A percentile compares a stretch with the other conserved stretches of the same genome.
phyloP scores from a whole-genome alignment of 2,888 invertebrate species.

The Xestia c-nigrum region DNA sequence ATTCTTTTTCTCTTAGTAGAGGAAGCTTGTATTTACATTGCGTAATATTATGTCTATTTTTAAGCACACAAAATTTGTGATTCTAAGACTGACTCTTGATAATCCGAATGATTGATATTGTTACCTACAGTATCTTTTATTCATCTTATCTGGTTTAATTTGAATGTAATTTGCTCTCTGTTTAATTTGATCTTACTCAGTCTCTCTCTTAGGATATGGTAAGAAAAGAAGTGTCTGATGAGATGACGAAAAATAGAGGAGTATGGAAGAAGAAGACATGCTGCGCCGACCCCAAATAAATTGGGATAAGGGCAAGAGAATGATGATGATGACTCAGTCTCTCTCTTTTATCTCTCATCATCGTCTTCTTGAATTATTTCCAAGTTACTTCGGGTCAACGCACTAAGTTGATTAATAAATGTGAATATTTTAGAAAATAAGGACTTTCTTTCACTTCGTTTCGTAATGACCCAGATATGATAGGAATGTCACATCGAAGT shows the following conservation, averaged over 20 bases:
- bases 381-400: background rate
- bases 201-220: too few relatives aligned
- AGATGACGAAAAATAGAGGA: too few relatives aligned
- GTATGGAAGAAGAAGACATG: too few relatives aligned
- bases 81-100: background rate
- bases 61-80: background rate
- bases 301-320: too few relatives aligned
- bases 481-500: constrained; percentile 11
- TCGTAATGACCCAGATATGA: background rate
- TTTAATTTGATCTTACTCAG: background rate
- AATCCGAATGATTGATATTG: background rate
- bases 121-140: background rate
- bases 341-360: background rate
- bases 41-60: too few relatives aligned
- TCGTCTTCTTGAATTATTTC: background rate
- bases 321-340: too few relatives aligned
- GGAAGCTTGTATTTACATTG: too few relatives aligned
- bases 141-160: background rate
- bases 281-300: too few relatives aligned
- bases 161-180: background rate
- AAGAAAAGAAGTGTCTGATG: too few relatives aligned
- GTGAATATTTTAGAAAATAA: background rate
- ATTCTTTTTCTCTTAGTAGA: too few relatives aligned
- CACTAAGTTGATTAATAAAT: background rate
- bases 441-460: background rate